phyloP scores from a whole-genome alignment of 2,113 vertebrate genomes.

The Semicossyphus pulcher region DNA sequence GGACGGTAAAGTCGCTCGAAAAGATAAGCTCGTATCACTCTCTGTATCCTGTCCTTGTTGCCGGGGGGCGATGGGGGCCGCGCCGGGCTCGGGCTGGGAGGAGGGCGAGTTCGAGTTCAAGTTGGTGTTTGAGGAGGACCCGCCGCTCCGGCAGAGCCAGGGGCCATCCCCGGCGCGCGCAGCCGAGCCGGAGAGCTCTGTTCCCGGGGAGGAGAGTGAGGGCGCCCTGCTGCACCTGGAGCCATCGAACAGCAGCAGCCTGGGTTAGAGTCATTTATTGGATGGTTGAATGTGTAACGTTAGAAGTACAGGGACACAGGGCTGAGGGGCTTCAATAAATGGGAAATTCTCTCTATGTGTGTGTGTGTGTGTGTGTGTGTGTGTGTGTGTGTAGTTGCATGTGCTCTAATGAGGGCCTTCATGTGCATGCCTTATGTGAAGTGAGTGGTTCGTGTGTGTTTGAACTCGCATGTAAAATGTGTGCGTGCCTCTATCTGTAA shows the following conservation, averaged over 20 bases:
- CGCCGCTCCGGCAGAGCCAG: constrained; percentile 70
- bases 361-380: not conserved
- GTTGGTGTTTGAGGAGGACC: constrained; percentile 86
- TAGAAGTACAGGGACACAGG: not conserved
- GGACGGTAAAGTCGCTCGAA: not conserved
- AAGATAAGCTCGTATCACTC: constrained; percentile 38
- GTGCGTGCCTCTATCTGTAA: constrained; percentile 58
- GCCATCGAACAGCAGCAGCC: constrained; percentile 44
- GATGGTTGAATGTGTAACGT: constrained; percentile 2
- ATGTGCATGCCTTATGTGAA: constrained; percentile 5
- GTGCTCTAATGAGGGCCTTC: constrained; percentile 5
- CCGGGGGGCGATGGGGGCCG: constrained; percentile 82
- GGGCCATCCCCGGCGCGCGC: constrained; percentile 65
- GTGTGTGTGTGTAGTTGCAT: not conserved
- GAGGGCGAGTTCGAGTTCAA: constrained; percentile 88
- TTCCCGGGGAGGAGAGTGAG: constrained; percentile 68
- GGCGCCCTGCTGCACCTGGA: constrained; percentile 68
- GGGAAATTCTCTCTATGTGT: constrained; percentile 39
- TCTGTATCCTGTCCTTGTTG: constrained; percentile 39
- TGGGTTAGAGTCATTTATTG: constrained; percentile 65
- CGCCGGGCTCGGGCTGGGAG: constrained; percentile 86
- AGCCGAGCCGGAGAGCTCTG: constrained; percentile 62
- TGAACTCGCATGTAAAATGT: constrained; percentile 13
- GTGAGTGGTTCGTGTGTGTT: constrained; percentile 12
- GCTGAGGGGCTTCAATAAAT: constrained; percentile 15